Evolutionary conservation across 2,888 invertebrate species (phyloP), one percentile per base, ranked within the genome.

Genomic region (Andrena trimmerana): DNA sequence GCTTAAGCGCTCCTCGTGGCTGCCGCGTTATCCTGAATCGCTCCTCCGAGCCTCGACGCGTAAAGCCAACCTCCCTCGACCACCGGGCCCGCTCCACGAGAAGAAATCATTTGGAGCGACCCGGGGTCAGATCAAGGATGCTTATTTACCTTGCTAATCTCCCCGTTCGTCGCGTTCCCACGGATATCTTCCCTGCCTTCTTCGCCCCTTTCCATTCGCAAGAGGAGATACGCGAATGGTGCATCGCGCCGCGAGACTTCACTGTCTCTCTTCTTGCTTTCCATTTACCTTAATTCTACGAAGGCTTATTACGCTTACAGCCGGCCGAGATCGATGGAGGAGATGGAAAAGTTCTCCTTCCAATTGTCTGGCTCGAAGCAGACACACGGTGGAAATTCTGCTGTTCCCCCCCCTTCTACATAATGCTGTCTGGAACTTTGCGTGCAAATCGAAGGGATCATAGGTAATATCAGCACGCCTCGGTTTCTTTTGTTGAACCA

Each of bases 101-200:
- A 57, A 50, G 68, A 63, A 71, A 77, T 77, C 24, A 27, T 52
- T 62, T 16, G 52, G 2, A n/a, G 33, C 42, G 42, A n/a, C 42
- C 7, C 13, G 13, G 62, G 29, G 24, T 20, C 3, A 62, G 59
- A 73, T 62, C 52, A 6, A 24, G 48, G 29, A 59, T 62, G 13
- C 62, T 69, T 81, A 70, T 84, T 86, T 81, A 84, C 62, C 29
- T 36, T n/a, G 63, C 20, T 79, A 74, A 86, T 81, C 81, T 69
- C 42, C 54, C 7, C 31, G 20, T 27, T 68, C 10, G 29, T 24
- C 57, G 2, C 20, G 7, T 27, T 7, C 24, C 27, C 63, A 2
- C 36, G 60, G 33, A 70, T 60, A 5, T 68, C 13, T 42, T 8
- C 16, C 69, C n/a, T 36, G 2, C 1, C 24, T 1, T 8, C 27